phyloP scores from a whole-genome alignment of 2,797 vertebrate species.

The Cyclopterus lumpus region DNA sequence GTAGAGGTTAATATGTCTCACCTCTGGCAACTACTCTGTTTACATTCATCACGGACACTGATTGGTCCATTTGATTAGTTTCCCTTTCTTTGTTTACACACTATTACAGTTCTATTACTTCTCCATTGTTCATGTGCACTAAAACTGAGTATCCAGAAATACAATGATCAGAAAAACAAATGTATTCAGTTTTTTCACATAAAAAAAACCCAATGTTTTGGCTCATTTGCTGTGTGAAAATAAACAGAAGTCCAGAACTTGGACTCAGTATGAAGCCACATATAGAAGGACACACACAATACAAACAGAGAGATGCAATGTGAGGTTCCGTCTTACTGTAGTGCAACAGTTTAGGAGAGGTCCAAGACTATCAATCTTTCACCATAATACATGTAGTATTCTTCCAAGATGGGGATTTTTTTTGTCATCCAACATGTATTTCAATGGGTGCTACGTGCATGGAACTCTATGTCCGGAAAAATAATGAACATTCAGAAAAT shows the following conservation, averaged over 20 bases:
- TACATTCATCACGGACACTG: slow-evolving; percentile 51
- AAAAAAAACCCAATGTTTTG: background rate
- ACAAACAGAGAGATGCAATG: background rate
- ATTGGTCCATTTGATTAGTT: slow-evolving; percentile 48
- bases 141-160: background rate
- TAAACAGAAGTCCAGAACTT: background rate
- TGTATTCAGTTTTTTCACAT: background rate
- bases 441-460: background rate
- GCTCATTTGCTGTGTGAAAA: background rate
- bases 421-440: background rate
- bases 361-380: background rate
- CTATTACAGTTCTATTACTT: background rate
- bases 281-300: background rate
- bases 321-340: background rate
- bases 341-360: background rate
- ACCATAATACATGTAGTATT: background rate
- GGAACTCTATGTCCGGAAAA: background rate
- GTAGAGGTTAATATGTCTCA: slow-evolving; percentile 69
- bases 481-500: background rate
- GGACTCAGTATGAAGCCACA: background rate
- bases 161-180: background rate
- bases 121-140: slow-evolving; percentile 21
- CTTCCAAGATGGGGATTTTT: background rate
- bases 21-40: slow-evolving; percentile 61
- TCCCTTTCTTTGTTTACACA: slow-evolving; percentile 13